Evolutionary conservation across 2,113 vertebrate genomes (phyloP).

Genomic region (Myodes glareolus): DNA sequence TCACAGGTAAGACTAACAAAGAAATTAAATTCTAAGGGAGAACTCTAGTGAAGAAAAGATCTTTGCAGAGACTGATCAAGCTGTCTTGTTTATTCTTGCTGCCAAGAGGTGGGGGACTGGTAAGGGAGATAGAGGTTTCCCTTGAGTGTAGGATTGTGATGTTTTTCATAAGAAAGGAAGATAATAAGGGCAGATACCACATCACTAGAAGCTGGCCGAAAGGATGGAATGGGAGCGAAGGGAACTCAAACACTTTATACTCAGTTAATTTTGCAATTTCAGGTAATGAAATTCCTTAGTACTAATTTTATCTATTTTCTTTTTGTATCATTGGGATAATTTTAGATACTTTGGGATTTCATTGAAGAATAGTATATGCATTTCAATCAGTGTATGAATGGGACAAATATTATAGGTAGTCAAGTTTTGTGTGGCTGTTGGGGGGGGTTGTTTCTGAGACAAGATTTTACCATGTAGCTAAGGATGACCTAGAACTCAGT

Average conservation of each 20-base stretch:
- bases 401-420: background rate
- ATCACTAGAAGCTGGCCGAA: background rate
- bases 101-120: background rate
- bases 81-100: constrained; percentile 36
- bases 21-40: constrained; percentile 52
- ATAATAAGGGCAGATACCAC: background rate
- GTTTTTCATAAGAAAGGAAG: background rate
- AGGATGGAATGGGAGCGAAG: background rate
- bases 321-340: background rate
- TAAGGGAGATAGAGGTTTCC: background rate
- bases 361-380: background rate
- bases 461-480: background rate
- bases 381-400: background rate
- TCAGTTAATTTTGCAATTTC: constrained; percentile 11
- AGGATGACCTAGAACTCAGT: background rate
- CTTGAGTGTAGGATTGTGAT: background rate
- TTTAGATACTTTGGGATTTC: background rate
- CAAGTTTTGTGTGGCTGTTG: background rate
- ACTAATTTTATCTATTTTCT: background rate
- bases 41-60: constrained; percentile 47
- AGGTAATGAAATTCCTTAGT: constrained; percentile 16
- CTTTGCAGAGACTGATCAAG: constrained; percentile 32
- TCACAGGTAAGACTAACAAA: constrained; percentile 47
- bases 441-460: background rate
- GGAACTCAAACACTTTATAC: background rate